Percentiles rank a stretch among this genome's conserved stretches.
These are phyloP conservation scores for Camponotus vicinus DNA, from an alignment of 1,140 invertebrate genomes.

Conservation along the genomic window DNA sequence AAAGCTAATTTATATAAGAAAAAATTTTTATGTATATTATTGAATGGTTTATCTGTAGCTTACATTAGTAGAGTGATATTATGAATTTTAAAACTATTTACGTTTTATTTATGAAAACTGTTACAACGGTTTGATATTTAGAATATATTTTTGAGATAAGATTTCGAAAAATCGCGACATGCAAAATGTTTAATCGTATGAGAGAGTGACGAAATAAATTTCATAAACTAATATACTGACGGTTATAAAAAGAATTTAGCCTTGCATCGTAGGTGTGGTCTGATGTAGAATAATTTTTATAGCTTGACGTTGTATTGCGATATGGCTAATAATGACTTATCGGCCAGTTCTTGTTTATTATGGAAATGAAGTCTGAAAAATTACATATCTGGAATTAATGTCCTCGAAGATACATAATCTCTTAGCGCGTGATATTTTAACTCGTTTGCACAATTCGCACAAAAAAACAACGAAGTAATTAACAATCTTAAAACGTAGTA, in stretches of 20 bases:
- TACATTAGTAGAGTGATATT: background rate
- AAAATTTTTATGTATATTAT: background rate
- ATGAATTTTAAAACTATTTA: conserved; percentile 19
- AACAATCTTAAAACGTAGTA: background rate
- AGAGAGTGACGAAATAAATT: conserved; percentile 68
- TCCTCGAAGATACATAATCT: conserved; percentile 57
- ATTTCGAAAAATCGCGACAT: conserved; percentile 45
- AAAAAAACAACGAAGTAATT: background rate
- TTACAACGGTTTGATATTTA: conserved; percentile 5
- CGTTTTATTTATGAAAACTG: background rate
- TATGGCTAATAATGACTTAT: conserved; percentile 74
- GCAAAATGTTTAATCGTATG: conserved; percentile 28
- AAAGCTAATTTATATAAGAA: background rate
- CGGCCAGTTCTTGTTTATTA: conserved; percentile 64
- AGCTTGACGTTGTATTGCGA: conserved; percentile 52
- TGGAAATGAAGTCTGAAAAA: conserved; percentile 68
- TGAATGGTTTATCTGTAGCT: background rate
- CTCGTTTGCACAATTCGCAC: conserved; percentile 4
- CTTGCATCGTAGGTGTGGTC: conserved; percentile 79
- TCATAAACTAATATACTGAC: conserved; percentile 65
- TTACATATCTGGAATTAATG: conserved; percentile 53
- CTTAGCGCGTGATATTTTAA: conserved; percentile 23
- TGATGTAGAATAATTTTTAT: conserved; percentile 69
- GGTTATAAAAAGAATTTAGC: conserved; percentile 77
- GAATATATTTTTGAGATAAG: conserved; percentile 14